Base-by-base conservation (phyloP, 2,797 vertebrate genomes). In the Sebastes paucispinis region DNA sequence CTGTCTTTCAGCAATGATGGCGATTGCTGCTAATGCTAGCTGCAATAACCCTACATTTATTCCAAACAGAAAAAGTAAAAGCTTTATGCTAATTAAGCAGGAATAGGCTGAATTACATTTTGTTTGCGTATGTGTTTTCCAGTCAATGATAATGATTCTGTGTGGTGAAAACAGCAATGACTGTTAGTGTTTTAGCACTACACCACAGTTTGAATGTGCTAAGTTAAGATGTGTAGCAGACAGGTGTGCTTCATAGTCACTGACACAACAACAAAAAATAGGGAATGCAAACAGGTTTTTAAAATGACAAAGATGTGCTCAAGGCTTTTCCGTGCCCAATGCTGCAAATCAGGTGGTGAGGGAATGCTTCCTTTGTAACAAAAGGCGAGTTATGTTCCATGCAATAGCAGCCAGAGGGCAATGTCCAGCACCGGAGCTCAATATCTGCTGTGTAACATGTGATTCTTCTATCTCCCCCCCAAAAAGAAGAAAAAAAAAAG, bases 371-470 rank as follows among this genome's bases (percentile, higher is more conserved):
- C 62, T 74, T 74, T 78, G 68, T 71, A 24, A 71, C 79, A 74
- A 79, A 69, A 84, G 43, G 13, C 20, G 52, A 65, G 79, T 77
- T 77, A 76, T 73, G 78, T 74, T 86, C 47, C 69, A 36, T 62
- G 79, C 73, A 73, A 69, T 36, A 75, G 69, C 77, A 81, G 83
- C 88, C 81, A 76, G 78, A 83, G 84, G 79, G 43, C 82, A 87
- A 72, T 7, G 77, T 86, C 85, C 87, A 74, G 69, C 77, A 24
- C 73, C 2, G 8, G 20, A 54, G 70, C 74, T 86, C 77, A 64
- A 68, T 89, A 83, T 82, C 82, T 84, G 78, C 73, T 64, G 73
- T 62, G 47, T 86, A 79, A 80, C 78, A 79, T 59, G 55, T 16
- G 59, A 88, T 86, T 85, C 80, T 69, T 54, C 80, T 72, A 77